Evolutionary conservation across 1,140 invertebrate genomes (phyloP).

Genomic region (Anagrus nilaparvatae): DNA sequence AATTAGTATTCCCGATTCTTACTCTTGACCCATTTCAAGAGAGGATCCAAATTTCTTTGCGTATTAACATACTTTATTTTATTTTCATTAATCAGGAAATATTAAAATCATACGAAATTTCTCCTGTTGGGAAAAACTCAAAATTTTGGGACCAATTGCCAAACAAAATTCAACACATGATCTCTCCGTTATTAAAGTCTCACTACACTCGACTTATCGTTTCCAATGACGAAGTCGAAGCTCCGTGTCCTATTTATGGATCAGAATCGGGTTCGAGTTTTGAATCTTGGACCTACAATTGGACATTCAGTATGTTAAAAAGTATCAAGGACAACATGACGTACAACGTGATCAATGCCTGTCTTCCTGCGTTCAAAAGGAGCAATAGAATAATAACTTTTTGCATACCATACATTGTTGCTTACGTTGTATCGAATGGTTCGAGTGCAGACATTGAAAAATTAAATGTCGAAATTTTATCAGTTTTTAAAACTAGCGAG

Average conservation of each 20-base stretch:
- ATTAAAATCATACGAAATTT: slow-evolving; percentile 57
- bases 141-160: slow-evolving; percentile 58
- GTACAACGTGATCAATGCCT: slow-evolving; percentile 46
- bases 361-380: slow-evolving; percentile 57
- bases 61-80: not conserved
- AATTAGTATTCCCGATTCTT: not conserved
- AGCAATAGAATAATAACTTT: slow-evolving; percentile 57
- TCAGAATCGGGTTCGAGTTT: slow-evolving; percentile 53
- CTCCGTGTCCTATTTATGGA: slow-evolving; percentile 37
- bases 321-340: slow-evolving; percentile 22
- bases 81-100: slow-evolving; percentile 50
- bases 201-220: slow-evolving; percentile 28
- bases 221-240: slow-evolving; percentile 21
- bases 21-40: too few relatives aligned
- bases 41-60: too few relatives aligned
- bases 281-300: slow-evolving; percentile 64
- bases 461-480: slow-evolving; percentile 33
- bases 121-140: slow-evolving; percentile 47
- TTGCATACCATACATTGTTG: slow-evolving; percentile 61
- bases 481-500: slow-evolving; percentile 29
- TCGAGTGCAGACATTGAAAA: slow-evolving; percentile 19
- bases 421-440: slow-evolving; percentile 28
- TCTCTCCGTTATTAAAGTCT: slow-evolving; percentile 58
- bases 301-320: slow-evolving; percentile 37
- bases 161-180: slow-evolving; percentile 56